Evolutionary conservation across 2,888 invertebrate genomes (phyloP), one percentile per base, ranked within the genome.

Genomic region (Ferrisia virgata): DNA sequence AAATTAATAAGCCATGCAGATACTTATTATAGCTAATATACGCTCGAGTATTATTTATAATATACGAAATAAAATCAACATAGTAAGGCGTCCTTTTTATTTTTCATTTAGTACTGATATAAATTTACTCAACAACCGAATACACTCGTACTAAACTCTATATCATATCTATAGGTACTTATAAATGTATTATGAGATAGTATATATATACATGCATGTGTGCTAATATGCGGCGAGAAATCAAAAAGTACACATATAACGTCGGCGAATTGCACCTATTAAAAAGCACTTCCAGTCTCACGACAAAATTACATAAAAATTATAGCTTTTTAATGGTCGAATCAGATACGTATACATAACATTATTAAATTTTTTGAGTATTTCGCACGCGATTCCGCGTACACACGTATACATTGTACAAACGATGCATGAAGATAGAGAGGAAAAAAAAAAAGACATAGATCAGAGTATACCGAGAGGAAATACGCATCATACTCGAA

Each of bases 251-350:
- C 31, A 33, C 33, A 33, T 28, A 8, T 40, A 40, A 40, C 40
- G 40, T 40, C 15, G 72, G 33, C 72, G 72, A 58, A 53, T 53
- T 22, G 58, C 58, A 58, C 58, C 58, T 58, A 58, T 58, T 58
- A 58, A 58, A 58, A 58, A 28, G 15, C 25, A 58, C 58, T 33
- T 72, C 33, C 58, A 33, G 72, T 72, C 72, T 72, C 72, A 72
- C 72, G 72, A 72, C 72, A 72, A 72, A 72, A 72, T 72, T 72
- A 72, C 72, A 72, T 72, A 72, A 72, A 72, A 72, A 72, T 72
- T 72, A 72, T 72, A 31, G 72, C 72, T 72, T 72, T 72, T 72
- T 72, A 72, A 72, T 72, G 72, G 33, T n/a, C 8, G 72, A 72
- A 72, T 72, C 72, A 72, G 33, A 72, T 72, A 58, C 53, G 15